phyloP scores from a whole-genome alignment of 53 echinoderm and acorn worm species.

The Zoroaster sp. region DNA sequence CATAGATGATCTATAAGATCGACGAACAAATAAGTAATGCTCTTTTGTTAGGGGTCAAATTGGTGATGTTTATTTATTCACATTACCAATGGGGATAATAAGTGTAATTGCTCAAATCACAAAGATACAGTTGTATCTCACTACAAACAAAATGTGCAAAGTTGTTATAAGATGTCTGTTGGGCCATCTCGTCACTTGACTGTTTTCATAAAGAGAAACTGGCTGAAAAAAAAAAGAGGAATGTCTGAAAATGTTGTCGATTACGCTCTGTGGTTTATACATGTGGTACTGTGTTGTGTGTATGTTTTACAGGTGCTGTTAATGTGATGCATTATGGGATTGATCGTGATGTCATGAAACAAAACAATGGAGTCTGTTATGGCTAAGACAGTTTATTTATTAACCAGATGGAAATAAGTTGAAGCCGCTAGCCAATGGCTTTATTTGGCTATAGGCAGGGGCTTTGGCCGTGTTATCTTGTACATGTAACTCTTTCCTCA shows the following conservation, averaged over 20 bases:
- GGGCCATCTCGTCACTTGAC: not conserved
- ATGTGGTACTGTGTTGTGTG: not conserved
- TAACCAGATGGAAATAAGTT: not conserved
- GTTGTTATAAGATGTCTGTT: not conserved
- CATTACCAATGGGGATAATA: not conserved
- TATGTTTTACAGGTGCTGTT: not conserved
- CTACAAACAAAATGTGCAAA: not conserved
- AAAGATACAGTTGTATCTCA: not conserved
- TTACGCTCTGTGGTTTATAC: not conserved
- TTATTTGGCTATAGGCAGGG: not conserved
- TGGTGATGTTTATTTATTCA: not conserved
- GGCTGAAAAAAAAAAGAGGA: not conserved
- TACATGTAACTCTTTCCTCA: not conserved
- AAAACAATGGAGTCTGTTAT: not conserved
- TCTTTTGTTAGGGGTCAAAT: not conserved
- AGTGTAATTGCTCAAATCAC: not conserved
- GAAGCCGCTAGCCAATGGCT: not conserved
- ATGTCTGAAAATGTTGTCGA: not conserved
- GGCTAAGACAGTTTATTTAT: not conserved
- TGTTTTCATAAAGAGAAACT: not conserved
- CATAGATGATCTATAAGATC: too few species aligned
- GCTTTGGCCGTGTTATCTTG: not conserved
- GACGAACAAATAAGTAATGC: too few species aligned
- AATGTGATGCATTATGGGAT: constrained; percentile 40
- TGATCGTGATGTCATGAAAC: not conserved